Percentiles rank a stretch among this genome's conserved stretches.
These are phyloP conservation scores for Hydrozoanthus tunicans DNA, from an alignment of 64 coral and sea anemone species.

Conservation along the genomic window DNA sequence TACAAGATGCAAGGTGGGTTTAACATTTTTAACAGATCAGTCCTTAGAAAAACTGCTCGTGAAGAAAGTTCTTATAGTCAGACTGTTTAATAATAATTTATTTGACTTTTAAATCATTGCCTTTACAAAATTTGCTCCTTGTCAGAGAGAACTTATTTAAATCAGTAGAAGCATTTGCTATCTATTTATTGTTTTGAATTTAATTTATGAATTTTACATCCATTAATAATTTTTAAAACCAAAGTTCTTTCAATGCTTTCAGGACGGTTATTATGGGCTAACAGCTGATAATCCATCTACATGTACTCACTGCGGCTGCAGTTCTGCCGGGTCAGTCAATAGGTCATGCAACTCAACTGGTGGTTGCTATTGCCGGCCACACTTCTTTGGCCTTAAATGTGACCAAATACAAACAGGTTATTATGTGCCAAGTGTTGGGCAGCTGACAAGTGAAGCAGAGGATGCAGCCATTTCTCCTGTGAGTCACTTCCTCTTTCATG, in stretches of 20 bases:
- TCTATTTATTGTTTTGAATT: too few species aligned
- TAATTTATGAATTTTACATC: too few species aligned
- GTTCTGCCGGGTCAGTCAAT: conserved; percentile 74
- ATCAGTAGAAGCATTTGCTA: too few species aligned
- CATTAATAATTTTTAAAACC: too few species aligned
- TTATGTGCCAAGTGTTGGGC: conserved; percentile 75
- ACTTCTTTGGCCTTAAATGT: conserved; percentile 81
- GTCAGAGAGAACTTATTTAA: too few species aligned
- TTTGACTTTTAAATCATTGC: too few species aligned
- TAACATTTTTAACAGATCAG: neutral
- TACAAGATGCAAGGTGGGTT: conserved; percentile 77
- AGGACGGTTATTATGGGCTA: conserved; percentile 90
- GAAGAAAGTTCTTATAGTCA: too few species aligned
- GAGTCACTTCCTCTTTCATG: conserved; percentile 17
- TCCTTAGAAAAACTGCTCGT: too few species aligned
- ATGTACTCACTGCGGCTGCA: conserved; percentile 77
- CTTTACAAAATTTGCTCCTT: too few species aligned
- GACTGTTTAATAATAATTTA: too few species aligned
- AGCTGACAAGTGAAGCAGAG: conserved; percentile 78
- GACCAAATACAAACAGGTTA: conserved; percentile 59
- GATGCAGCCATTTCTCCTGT: conserved; percentile 55
- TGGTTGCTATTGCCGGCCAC: conserved; percentile 78
- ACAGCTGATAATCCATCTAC: conserved; percentile 58
- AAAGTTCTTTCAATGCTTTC: neutral
- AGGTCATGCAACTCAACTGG: conserved; percentile 77